phyloP scores from a whole-genome alignment of 2,113 vertebrate species.

The Phaethon lepturus region DNA sequence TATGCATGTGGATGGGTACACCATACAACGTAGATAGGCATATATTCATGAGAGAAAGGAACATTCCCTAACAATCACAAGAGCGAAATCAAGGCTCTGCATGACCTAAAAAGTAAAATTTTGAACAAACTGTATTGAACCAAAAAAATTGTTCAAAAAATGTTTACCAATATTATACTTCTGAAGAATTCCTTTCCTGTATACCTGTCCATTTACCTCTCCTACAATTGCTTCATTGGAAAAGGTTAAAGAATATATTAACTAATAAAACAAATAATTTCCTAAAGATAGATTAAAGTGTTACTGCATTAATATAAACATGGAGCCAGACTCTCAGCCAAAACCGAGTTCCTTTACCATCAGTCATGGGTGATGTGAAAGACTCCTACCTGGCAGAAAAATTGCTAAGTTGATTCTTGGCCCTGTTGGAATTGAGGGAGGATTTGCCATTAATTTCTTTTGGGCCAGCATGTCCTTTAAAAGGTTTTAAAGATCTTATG shows the following conservation, averaged over 20 bases:
- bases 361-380: background rate
- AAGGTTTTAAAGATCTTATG: background rate
- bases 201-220: background rate
- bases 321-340: background rate
- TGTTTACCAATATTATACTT: background rate
- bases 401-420: background rate
- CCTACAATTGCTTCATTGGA: background rate
- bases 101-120: background rate
- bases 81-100: background rate
- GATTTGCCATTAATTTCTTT: background rate
- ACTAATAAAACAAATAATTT: background rate
- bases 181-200: background rate
- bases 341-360: background rate
- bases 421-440: background rate
- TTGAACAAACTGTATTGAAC: background rate
- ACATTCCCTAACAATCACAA: background rate
- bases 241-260: background rate
- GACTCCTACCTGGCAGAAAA: background rate
- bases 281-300: background rate
- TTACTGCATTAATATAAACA: background rate
- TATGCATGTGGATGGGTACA: background rate
- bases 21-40: rapidly evolving
- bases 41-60: background rate
- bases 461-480: background rate
- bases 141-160: background rate